Evolutionary conservation across 2,113 vertebrate genomes (phyloP).

Genomic region (Panthera uncia): DNA sequence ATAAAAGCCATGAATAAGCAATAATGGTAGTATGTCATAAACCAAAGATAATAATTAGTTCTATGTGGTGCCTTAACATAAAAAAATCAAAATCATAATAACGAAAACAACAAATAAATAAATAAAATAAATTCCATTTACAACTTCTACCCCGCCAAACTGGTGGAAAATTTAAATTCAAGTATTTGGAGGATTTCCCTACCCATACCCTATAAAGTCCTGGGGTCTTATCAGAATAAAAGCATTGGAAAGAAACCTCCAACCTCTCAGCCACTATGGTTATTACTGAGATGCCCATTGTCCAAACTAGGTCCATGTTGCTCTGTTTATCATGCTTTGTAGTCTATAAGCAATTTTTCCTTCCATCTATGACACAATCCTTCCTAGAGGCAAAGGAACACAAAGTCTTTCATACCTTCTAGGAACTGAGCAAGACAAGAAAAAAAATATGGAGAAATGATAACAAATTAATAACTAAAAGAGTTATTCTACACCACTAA

Average conservation of each 20-base stretch:
- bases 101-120: background rate
- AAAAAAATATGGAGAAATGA: background rate
- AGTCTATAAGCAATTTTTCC: background rate
- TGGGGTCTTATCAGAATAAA: background rate
- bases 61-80: background rate
- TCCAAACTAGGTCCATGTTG: background rate
- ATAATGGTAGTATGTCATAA: background rate
- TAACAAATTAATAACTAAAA: background rate
- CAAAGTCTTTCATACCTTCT: background rate
- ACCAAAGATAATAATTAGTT: background rate
- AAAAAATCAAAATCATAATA: background rate
- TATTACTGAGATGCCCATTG: background rate
- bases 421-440: background rate
- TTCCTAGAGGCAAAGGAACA: background rate
- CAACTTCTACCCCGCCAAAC: background rate
- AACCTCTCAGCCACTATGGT: background rate
- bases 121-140: background rate
- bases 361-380: background rate
- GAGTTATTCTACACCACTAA: background rate
- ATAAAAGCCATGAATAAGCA: background rate
- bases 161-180: background rate
- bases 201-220: background rate
- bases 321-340: background rate
- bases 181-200: background rate
- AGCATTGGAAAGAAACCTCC: background rate